These are phyloP conservation scores for Clarias platycephalus DNA, from an alignment of 2,797 vertebrate species.

Conservation along the genomic window DNA sequence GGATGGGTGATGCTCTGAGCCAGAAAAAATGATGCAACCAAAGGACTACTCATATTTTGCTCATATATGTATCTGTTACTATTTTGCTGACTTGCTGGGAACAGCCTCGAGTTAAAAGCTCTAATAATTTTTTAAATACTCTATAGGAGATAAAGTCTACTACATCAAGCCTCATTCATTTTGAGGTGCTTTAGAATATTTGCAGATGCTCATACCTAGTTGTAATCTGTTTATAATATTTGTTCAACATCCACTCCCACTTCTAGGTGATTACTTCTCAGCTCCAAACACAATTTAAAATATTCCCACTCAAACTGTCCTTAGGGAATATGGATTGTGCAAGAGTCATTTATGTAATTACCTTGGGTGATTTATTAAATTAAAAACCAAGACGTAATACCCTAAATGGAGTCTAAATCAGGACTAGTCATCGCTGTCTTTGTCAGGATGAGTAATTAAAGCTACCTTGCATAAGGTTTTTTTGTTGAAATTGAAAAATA, in stretches of 20 bases:
- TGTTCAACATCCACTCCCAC: not conserved
- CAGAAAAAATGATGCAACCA: conserved; percentile 54
- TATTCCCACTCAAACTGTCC: conserved; percentile 40
- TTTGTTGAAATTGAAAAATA: not conserved
- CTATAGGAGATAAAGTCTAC: not conserved
- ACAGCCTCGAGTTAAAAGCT: conserved; percentile 10
- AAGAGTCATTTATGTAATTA: conserved; percentile 53
- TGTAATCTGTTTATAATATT: conserved; percentile 12
- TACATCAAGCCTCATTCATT: no score
- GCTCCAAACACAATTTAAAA: conserved; percentile 52
- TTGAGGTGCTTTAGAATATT: not conserved
- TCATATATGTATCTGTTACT: conserved; percentile 13
- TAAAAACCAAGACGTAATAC: conserved; percentile 42
- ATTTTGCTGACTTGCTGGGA: conserved; percentile 20
- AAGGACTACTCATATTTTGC: conserved; percentile 39
- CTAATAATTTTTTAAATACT: not conserved
- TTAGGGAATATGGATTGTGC: conserved; percentile 48
- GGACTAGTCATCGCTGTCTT: not conserved
- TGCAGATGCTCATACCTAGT: not conserved
- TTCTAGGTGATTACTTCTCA: conserved; percentile 36
- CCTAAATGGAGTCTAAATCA: conserved; percentile 25
- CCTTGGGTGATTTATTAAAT: conserved; percentile 53
- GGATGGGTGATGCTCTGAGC: conserved; percentile 27
- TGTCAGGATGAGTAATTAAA: conserved; percentile 14
- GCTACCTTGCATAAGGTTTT: not conserved